Evolutionary conservation across 2,888 invertebrate species (phyloP), one percentile per base, ranked within the genome.

Genomic region (Proisotoma minuta): DNA sequence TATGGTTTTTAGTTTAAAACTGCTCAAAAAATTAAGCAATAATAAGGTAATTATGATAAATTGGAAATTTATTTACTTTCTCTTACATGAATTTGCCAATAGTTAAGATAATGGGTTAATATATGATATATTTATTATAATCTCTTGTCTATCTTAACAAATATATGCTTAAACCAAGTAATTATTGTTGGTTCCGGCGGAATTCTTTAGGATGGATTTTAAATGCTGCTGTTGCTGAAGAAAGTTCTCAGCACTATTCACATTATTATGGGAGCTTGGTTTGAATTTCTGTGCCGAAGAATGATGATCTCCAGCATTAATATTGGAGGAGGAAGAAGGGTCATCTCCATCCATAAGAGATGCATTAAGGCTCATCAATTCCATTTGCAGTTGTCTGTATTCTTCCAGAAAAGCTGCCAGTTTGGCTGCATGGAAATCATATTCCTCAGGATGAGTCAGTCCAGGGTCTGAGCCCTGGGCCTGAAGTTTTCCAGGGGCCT

Each of bases 361-460:
- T 0, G 70, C 69, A 43, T 66, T 89, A 88, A 89, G 88, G 76
- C 85, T 85, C 62, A 87, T 87, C 68, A 89, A 79, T 77, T 89
- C 87, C 75, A 87, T 86, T 76, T 89, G 86, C 61, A 89, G 81
- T 73, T 82, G 85, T 71, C 88, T 82, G 75, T 89, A 89, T 76
- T 89, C 89, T 75, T 89, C 87, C 49, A 89, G 81, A 77, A 89
- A 89, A 60, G 85, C 83, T 75, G 89, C 89, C 66, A 89, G 78
- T 76, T 89, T 88, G 18, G 88, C 87, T 0, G 89, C 87, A 76
- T 88, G 86, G 75, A 88, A 88, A 75, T 89, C 88, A 77, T 86
- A 88, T 20, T 83, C 81, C 63, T 82, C 66, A n/a, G 60, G 22
- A 49, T 23, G 22, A 22, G 15, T 24, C 49, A 22, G 23, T n/a